phyloP scores from a whole-genome alignment of 2,113 vertebrate genomes.

The Solea solea region DNA sequence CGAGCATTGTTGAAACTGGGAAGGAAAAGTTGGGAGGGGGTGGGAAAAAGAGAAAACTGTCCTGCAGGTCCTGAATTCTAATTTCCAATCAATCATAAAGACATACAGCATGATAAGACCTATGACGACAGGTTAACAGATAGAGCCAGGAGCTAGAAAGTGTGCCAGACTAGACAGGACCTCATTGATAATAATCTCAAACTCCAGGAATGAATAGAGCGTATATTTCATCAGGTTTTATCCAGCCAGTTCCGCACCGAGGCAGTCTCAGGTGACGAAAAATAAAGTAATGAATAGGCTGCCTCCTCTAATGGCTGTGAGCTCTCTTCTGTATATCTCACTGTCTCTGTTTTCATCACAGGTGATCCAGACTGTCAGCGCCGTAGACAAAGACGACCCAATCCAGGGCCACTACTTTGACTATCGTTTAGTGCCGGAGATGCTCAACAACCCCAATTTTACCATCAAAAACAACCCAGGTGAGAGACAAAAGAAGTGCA shows the following conservation, averaged over 20 bases:
- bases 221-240: conserved; percentile 73
- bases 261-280: conserved; percentile 48
- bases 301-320: conserved; percentile 44
- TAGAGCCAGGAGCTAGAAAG: conserved; percentile 67
- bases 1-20: conserved; percentile 56
- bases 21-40: conserved; percentile 1
- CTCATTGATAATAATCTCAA: conserved; percentile 76
- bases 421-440: conserved; percentile 93
- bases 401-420: conserved; percentile 95
- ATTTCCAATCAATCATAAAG: conserved; percentile 80
- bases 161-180: conserved; percentile 69
- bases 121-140: conserved; percentile 77
- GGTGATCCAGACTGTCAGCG: conserved; percentile 97
- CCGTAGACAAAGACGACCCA: conserved; percentile 95
- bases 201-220: conserved; percentile 67
- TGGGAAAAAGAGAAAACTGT: conserved; percentile 41
- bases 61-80: conserved; percentile 66
- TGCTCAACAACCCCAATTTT: conserved; percentile 97
- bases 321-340: conserved; percentile 44
- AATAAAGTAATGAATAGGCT: conserved; percentile 63
- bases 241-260: conserved; percentile 54
- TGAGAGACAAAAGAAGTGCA: conserved; percentile 23
- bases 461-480: conserved; percentile 95
- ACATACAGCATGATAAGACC: conserved; percentile 72
- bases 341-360: conserved; percentile 73